A percentile compares a stretch with the other conserved stretches of the same genome.
Evolutionary conservation across 1,140 invertebrate genomes (phyloP).

Genomic region (Achroia grisella): DNA sequence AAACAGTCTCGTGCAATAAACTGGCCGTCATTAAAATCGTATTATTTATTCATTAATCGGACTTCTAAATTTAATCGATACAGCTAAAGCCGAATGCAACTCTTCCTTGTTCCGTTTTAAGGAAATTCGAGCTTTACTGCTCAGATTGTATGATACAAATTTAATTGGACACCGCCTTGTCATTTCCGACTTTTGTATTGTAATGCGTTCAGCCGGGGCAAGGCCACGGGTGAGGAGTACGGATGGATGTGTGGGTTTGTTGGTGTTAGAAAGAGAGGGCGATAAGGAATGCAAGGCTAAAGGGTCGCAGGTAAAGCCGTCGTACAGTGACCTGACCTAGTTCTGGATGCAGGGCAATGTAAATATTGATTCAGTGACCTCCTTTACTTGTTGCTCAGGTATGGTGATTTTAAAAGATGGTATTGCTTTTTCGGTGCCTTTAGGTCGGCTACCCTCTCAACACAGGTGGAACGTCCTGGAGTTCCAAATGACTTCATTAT

Average conservation of each 20-base stretch:
- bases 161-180: slow-evolving; percentile 39
- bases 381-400: slow-evolving; percentile 54
- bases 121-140: slow-evolving; percentile 10
- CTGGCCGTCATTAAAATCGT: slow-evolving; percentile 25
- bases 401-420: slow-evolving; percentile 5
- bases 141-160: slow-evolving; percentile 37
- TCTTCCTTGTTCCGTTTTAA: slow-evolving; percentile 6
- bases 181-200: slow-evolving; percentile 63
- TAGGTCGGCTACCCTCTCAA: no score
- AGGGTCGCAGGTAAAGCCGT: slow-evolving; percentile 44
- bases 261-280: slow-evolving; percentile 19
- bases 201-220: slow-evolving; percentile 46
- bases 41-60: slow-evolving; percentile 18
- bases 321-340: slow-evolving; percentile 61
- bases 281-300: slow-evolving; percentile 56
- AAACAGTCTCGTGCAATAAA: slow-evolving; percentile 7
- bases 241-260: slow-evolving; percentile 9
- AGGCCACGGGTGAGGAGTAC: slow-evolving; percentile 45
- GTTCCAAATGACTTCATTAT: no score
- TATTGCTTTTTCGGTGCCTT: background rate
- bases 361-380: slow-evolving; percentile 67
- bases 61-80: slow-evolving; percentile 19
- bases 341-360: slow-evolving; percentile 53
- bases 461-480: no score
- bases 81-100: slow-evolving; percentile 18